Evolutionary conservation across 2,888 invertebrate species (phyloP).

Genomic region (Rotaria macrura): DNA sequence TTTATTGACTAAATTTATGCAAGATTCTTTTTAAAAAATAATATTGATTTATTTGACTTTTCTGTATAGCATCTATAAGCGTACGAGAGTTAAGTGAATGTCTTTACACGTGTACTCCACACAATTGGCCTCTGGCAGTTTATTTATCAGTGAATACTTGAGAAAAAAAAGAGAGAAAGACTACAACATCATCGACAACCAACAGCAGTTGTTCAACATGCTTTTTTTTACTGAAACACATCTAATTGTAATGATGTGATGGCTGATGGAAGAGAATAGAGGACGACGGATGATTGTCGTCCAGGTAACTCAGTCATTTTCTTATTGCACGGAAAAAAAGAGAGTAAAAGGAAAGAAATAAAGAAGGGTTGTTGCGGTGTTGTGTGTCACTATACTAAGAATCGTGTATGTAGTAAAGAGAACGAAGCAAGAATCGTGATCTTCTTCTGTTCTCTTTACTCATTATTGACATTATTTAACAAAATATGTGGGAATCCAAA

Average conservation of each 20-base stretch:
- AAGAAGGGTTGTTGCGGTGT: background rate
- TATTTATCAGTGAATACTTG: background rate
- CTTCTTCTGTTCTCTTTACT: background rate
- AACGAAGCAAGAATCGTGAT: background rate
- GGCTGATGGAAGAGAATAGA: background rate
- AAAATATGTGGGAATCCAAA: background rate
- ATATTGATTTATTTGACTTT: background rate
- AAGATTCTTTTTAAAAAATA: background rate
- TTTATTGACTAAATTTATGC: background rate
- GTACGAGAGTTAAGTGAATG: background rate
- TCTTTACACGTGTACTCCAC: background rate
- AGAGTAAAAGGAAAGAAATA: background rate
- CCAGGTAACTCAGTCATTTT: background rate
- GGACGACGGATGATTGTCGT: background rate
- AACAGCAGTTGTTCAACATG: background rate
- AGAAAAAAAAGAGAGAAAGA: background rate
- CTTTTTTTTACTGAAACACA: background rate
- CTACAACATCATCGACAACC: background rate
- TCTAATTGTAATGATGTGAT: constrained; percentile 7
- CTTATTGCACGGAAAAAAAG: background rate
- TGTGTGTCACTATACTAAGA: background rate
- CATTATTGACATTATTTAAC: too few species aligned
- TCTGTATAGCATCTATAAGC: background rate
- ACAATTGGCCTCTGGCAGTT: background rate
- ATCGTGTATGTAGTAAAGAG: background rate